Evolutionary conservation across 2,888 invertebrate species (phyloP), one percentile per base, ranked within the genome.

Genomic region (Phytoseiulus persimilis): DNA sequence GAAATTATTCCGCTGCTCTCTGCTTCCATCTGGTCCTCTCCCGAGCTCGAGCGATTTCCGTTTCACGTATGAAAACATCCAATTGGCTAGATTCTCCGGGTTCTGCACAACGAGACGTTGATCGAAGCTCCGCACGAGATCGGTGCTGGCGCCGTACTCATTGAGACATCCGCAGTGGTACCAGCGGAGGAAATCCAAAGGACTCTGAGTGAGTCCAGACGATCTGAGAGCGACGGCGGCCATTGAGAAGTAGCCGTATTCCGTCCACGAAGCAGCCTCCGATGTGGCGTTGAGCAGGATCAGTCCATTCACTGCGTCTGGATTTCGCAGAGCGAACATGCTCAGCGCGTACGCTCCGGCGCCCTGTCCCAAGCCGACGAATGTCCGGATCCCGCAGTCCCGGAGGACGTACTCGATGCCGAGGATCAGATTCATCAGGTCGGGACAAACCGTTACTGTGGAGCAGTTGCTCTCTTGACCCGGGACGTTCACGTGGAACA

Each of bases 111-210:
- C 6, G 18, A 87, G 32, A 33, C 87, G 87, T n/a, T 32, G 39
- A 39, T 87, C 87, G 87, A 87, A 87, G 28, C 33, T 31, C 3
- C 18, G 31, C 9, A 87, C n/a, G 45, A 87, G 32, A 65, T 65
- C 65, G 28, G 11, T 18, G 33, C 6, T 87, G 31, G 18, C 39
- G 28, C n/a, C 28, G n/a, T 45, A 0, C 6, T n/a, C 87, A 11
- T 33, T 45, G n/a, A 39, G n/a, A 32, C 87, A 45, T 87, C 87
- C 87, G 45, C 87, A 87, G 87, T 87, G 87, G 14, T 87, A 87
- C 87, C 87, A 87, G 33, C 87, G 87, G 32, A 87, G 45, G 87
- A 31, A 87, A n/a, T 87, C 87, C 87, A 39, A n/a, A 28, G 45
- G 31, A 39, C 87, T 45, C n/a, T 45, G 87, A 32, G n/a, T 87